Evolutionary conservation across 2,888 invertebrate genomes (phyloP).

Genomic region (Congeria kusceri): DNA sequence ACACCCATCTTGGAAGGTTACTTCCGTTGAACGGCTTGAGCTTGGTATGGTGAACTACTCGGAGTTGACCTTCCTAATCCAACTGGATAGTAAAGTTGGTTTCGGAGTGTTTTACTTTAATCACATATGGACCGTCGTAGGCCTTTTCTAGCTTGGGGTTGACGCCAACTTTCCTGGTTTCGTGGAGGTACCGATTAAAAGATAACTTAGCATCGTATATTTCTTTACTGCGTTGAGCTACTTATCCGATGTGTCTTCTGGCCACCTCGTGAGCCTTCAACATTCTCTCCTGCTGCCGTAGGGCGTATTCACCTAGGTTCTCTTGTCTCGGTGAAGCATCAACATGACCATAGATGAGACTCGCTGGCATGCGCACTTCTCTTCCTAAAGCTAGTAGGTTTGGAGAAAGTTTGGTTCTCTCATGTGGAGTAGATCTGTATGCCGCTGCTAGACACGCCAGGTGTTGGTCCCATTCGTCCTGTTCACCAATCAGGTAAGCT

Average conservation of each 20-base stretch:
- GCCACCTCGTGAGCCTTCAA: not conserved
- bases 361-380: conserved; percentile 34
- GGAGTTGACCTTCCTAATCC: not conserved
- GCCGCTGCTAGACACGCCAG: conserved; percentile 43
- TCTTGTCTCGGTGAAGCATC: not conserved
- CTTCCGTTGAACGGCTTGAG: not conserved
- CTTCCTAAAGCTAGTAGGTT: conserved; percentile 36
- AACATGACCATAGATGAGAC: conserved; percentile 23
- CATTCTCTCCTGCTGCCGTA: not conserved
- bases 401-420: conserved; percentile 53
- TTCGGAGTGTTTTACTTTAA: not conserved
- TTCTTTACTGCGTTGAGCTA: not conserved
- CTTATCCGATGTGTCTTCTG: not conserved
- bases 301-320: not conserved
- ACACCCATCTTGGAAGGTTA: not conserved
- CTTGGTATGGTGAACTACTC: not conserved
- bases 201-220: not conserved
- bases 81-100: not conserved
- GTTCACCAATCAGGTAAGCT: conserved; percentile 42
- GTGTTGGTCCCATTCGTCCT: conserved; percentile 57
- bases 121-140: not conserved
- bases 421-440: conserved; percentile 45
- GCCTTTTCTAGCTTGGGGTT: not conserved
- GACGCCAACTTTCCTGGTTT: not conserved
- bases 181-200: not conserved